Evolutionary conservation across 2,113 vertebrate species (phyloP).

Genomic region (Laterallus jamaicensis): DNA sequence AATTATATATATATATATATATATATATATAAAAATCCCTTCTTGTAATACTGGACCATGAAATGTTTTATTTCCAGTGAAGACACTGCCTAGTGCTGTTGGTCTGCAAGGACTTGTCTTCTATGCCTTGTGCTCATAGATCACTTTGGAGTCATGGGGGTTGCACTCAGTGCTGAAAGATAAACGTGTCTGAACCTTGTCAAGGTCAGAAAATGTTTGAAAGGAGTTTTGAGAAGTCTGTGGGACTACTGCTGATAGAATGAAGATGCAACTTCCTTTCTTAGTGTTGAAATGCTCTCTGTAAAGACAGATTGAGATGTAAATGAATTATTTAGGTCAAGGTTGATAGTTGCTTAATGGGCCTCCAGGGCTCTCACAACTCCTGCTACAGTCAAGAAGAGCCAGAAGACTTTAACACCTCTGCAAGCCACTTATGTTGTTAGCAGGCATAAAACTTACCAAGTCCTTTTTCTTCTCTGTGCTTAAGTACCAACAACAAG

Average conservation of each 20-base stretch:
- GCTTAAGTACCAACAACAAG: background rate
- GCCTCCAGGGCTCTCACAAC: background rate
- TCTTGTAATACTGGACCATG: background rate
- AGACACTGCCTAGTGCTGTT: background rate
- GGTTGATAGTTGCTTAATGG: background rate
- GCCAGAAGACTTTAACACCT: background rate
- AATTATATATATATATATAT: background rate
- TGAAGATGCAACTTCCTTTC: background rate
- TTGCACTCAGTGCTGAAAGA: background rate
- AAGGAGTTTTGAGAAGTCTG: background rate
- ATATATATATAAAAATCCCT: background rate
- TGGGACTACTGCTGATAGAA: background rate
- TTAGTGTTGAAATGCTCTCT: background rate
- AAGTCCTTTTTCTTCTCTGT: background rate
- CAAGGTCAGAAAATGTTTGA: background rate
- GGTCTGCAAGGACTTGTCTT: background rate
- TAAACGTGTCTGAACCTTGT: background rate
- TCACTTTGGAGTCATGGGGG: background rate
- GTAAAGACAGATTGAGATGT: background rate
- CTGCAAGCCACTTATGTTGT: background rate
- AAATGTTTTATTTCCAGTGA: background rate
- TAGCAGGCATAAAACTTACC: background rate
- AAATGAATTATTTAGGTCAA: slow-evolving; percentile 12
- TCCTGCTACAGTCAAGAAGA: background rate
- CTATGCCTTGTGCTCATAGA: rapidly evolving